Conservation (phyloP, 2,888 invertebrate genomes). For the Anthoptus insignis region DNA sequence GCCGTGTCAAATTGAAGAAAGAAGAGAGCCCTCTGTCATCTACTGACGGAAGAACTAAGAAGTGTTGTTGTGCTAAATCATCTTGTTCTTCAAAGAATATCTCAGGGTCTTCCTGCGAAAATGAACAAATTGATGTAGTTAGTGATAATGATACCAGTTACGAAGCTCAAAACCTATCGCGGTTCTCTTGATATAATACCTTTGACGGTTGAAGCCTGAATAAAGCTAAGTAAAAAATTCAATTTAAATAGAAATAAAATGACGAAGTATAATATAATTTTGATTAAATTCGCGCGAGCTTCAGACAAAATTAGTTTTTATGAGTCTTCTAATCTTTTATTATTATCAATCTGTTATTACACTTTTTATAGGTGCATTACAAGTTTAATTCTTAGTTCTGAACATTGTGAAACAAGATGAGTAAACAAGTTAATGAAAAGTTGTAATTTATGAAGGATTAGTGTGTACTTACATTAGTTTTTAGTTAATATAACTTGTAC, state of each 20-base stretch:
- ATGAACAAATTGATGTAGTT: slow-evolving; percentile 80
- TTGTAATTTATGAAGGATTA: not conserved
- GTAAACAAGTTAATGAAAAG: not conserved
- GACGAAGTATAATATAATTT: slow-evolving; percentile 8
- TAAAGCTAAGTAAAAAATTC: slow-evolving; percentile 7
- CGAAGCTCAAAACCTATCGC: slow-evolving; percentile 68
- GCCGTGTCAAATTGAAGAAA: slow-evolving; percentile 97
- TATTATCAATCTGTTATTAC: slow-evolving; percentile 21
- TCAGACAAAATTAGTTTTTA: slow-evolving; percentile 30
- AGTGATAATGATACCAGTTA: slow-evolving; percentile 74
- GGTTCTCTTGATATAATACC: slow-evolving; percentile 59
- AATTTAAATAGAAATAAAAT: slow-evolving; percentile 6
- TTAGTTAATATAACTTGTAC: not conserved
- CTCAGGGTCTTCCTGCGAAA: slow-evolving; percentile 67
- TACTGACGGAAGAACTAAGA: slow-evolving; percentile 65
- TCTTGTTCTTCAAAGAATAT: slow-evolving; percentile 66
- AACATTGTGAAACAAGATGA: not conserved
- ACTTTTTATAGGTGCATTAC: slow-evolving; percentile 39
- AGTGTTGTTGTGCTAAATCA: slow-evolving; percentile 73
- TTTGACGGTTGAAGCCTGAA: slow-evolving; percentile 3
- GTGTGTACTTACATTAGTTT: not conserved
- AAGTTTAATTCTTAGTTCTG: not conserved
- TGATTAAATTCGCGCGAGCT: slow-evolving; percentile 11
- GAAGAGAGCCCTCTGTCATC: slow-evolving; percentile 89
- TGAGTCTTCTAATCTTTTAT: slow-evolving; percentile 38